A percentile compares a stretch with the other conserved stretches of the same genome.
Conservation (phyloP, 1,140 invertebrate species). For the Scaptomyza montana region DNA sequence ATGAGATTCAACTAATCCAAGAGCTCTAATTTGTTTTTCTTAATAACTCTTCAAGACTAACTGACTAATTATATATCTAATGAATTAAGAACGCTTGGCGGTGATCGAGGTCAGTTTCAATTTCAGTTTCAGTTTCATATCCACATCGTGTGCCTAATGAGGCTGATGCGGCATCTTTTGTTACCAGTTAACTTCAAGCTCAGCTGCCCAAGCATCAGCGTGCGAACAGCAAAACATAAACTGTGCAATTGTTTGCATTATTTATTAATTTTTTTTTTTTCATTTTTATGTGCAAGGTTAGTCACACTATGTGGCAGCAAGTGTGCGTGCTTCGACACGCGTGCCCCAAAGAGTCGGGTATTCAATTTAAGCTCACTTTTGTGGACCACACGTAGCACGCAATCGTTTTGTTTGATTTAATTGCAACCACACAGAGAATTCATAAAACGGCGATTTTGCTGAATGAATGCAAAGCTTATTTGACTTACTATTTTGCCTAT, state of each 20-base stretch:
- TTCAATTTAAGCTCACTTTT: constrained; percentile 14
- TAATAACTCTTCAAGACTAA: not conserved
- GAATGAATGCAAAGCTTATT: constrained; percentile 7
- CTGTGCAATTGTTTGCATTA: constrained; percentile 34
- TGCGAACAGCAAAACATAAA: constrained; percentile 18
- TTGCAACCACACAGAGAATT: constrained; percentile 25
- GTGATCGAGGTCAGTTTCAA: constrained; percentile 32
- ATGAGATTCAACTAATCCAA: not conserved
- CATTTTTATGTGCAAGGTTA: constrained; percentile 24
- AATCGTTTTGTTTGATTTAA: constrained; percentile 41
- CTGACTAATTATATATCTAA: constrained; percentile 12
- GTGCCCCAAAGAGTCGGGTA: constrained; percentile 9
- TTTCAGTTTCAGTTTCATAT: not conserved
- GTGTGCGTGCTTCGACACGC: constrained; percentile 20
- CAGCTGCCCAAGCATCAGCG: constrained; percentile 2
- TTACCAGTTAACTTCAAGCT: constrained; percentile 9
- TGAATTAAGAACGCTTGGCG: constrained; percentile 19
- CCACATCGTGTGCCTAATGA: constrained; percentile 23
- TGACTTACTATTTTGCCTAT: not conserved
- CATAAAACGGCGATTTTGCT: constrained; percentile 25
- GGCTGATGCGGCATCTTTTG: constrained; percentile 40
- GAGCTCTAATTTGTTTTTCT: not conserved
- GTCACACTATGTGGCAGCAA: not conserved
- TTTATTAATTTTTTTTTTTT: constrained; percentile 1
- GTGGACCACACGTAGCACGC: constrained; percentile 29